Base-by-base conservation (phyloP, 2,888 invertebrate species). In the Neelides folsomi region DNA sequence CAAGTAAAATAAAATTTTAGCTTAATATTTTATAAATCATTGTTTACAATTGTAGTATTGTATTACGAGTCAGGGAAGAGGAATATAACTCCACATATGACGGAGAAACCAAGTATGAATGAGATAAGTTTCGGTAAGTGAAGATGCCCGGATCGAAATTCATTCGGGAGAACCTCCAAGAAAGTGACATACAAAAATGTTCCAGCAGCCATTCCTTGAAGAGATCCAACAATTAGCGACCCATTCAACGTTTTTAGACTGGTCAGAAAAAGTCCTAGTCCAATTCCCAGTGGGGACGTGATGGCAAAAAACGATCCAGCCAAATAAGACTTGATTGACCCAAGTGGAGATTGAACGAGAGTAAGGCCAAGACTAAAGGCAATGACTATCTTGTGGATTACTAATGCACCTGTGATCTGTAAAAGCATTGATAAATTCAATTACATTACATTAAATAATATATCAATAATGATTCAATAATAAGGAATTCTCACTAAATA, bases 161-260 rank as follows among this genome's bases (percentile, higher is more conserved):
- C 63, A 43, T 62, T 56, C 9, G 63, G 63, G 1, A 63, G 51
- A 12, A 63, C 58, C 54, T 63, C 63, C 19, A 63, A 47, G 45
- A 63, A 63, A 8, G 60, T 58, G 2, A 63, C 63, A 40, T 62
- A 63, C 7, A 63, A 50, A 44, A 63, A 63, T 6, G 63, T 62
- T n/a, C 63, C 63, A 35, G 63, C 63, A 45, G 63, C 63, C 56
- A 63, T 58, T 20, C 63, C 63, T 45, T 63, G 63, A 1, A 63
- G 41, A 8, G 53, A 48, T 5, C 63, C 63, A 36, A 63, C 57
- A 13, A 62, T 34, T 1, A 62, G 38, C 8, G 59, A 59, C 15
- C 58, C 58, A 48, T 62, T 47, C 7, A 61, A 19, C 6, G 54
- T 45, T 18, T 43, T 37, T 19, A 61, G 53, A 12, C 45, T 36